These are phyloP conservation scores for Nasonia longicornis DNA, from an alignment of 1,140 invertebrate species.

Conservation along the genomic window DNA sequence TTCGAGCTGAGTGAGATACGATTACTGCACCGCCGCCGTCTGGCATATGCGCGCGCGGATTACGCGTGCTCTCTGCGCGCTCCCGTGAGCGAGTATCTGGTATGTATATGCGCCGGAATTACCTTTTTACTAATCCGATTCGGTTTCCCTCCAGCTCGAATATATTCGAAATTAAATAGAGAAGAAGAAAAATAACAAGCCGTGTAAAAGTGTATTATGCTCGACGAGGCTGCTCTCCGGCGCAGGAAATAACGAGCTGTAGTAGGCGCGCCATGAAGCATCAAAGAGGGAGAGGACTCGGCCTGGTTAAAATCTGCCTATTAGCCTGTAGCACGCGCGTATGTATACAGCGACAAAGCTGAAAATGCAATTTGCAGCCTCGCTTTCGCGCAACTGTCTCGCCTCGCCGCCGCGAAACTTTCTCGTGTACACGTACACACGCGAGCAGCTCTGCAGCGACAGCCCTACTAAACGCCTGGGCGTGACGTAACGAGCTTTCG, in stretches of 20 bases:
- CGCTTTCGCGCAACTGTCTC: constrained; percentile 17
- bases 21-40: not conserved
- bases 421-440: not conserved
- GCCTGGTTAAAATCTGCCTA: constrained; percentile 29
- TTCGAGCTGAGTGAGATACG: constrained; percentile 6
- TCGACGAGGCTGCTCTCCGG: too few species aligned
- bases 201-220: too few species aligned
- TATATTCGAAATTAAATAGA: too few species aligned
- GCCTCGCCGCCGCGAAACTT: not conserved
- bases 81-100: too few species aligned
- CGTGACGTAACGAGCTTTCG: constrained; percentile 41
- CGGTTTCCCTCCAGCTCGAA: too few species aligned
- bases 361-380: constrained; percentile 48
- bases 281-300: constrained; percentile 2
- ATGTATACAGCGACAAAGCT: constrained; percentile 7
- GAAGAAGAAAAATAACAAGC: too few species aligned
- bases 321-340: not conserved
- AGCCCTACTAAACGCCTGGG: constrained; percentile 29
- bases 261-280: not conserved
- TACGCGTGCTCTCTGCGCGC: too few species aligned
- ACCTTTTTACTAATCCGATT: too few species aligned
- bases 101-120: not conserved
- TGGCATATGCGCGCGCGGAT: not conserved
- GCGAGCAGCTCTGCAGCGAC: not conserved
- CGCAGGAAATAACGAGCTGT: not conserved